Evolutionary conservation across 2,888 invertebrate genomes (phyloP).

Genomic region (Hartigia nigra): DNA sequence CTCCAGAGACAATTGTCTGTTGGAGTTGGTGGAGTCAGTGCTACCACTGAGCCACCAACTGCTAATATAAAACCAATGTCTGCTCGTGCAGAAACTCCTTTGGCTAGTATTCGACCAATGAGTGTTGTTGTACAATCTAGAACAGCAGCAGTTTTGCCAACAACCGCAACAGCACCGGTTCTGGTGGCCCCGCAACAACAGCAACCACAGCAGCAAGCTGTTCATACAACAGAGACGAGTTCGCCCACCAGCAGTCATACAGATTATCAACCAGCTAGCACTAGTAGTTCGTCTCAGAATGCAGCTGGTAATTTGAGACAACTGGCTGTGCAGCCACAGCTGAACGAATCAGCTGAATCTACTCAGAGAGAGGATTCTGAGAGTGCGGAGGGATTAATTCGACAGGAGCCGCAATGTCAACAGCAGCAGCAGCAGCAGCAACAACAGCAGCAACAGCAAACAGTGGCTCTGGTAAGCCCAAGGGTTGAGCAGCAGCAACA

Average conservation of each 20-base stretch:
- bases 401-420: conserved; percentile 45
- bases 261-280: conserved; percentile 88
- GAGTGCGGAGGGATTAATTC: conserved; percentile 59
- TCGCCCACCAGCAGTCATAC: conserved; percentile 82
- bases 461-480: conserved; percentile 62
- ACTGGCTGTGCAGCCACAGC: conserved; percentile 74
- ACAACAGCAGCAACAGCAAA: conserved; percentile 50
- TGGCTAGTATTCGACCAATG: conserved; percentile 94
- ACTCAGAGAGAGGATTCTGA: conserved; percentile 71
- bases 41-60: conserved; percentile 76
- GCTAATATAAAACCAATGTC: conserved; percentile 97
- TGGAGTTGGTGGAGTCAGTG: conserved; percentile 72
- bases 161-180: conserved; percentile 70
- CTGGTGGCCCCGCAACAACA: conserved; percentile 59
- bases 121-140: conserved; percentile 75
- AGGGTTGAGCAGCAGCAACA: conserved; percentile 60
- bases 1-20: conserved; percentile 77
- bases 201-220: conserved; percentile 70
- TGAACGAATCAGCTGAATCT: conserved; percentile 67
- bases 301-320: conserved; percentile 72
- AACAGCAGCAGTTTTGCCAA: conserved; percentile 83
- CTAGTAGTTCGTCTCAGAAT: conserved; percentile 71
- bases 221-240: conserved; percentile 68
- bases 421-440: conserved; percentile 46
- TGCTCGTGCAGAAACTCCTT: conserved; percentile 84